phyloP scores from a whole-genome alignment of 2,113 vertebrate species.

The Eublepharis macularius region DNA sequence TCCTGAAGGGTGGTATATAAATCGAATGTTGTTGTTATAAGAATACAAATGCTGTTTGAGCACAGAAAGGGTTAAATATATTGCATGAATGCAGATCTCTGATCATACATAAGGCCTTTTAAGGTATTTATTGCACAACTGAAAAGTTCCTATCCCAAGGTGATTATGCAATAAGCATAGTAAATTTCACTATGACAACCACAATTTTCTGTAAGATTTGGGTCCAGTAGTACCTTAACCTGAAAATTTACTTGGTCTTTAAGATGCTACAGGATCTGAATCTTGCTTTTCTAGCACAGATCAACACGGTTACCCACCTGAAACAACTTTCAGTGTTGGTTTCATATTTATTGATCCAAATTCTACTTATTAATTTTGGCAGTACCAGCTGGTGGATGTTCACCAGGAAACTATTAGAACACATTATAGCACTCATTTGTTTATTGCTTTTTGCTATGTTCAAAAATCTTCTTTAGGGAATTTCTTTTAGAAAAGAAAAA shows the following conservation, averaged over 20 bases:
- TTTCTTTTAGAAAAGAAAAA: not conserved
- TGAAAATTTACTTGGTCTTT: no score
- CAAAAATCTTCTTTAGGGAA: not conserved
- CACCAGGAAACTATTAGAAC: not conserved
- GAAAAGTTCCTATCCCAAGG: not conserved
- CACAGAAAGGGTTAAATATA: not conserved
- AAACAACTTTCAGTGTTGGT: not conserved
- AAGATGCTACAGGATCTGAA: no score
- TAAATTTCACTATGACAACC: not conserved
- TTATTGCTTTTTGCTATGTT: not conserved
- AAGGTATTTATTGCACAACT: not conserved
- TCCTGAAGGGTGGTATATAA: no score
- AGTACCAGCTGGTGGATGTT: no score
- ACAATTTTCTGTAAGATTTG: not conserved
- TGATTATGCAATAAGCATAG: not conserved
- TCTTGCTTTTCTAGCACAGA: no score
- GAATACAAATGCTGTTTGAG: not conserved
- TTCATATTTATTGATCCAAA: not conserved
- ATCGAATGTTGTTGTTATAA: no score
- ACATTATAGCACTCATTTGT: not conserved
- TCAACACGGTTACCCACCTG: no score
- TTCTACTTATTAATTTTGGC: not conserved
- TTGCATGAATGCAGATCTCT: not conserved
- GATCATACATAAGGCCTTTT: not conserved
- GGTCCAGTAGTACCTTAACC: no score